phyloP scores from a whole-genome alignment of 2,113 vertebrate species.

The Antechinus stuartii region DNA sequence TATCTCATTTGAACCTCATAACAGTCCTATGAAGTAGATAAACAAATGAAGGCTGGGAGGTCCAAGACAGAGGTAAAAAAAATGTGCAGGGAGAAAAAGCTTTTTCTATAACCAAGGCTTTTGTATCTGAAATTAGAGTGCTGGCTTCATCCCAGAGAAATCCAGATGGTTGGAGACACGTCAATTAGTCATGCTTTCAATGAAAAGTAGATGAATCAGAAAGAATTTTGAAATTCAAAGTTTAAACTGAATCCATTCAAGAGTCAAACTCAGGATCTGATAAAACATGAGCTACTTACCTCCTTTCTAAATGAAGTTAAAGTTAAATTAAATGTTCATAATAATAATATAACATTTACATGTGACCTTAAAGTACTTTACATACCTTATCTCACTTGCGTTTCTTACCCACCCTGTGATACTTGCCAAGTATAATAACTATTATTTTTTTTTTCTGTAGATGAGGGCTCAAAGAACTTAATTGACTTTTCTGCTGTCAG shows the following conservation, averaged over 20 bases:
- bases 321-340: not conserved
- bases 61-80: not conserved
- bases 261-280: not conserved
- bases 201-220: not conserved
- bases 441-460: not conserved
- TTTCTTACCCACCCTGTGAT: not conserved
- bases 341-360: not conserved
- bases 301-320: not conserved
- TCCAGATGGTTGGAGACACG: not conserved
- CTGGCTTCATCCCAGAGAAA: not conserved
- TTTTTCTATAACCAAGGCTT: not conserved
- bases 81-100: not conserved
- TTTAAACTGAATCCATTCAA: not conserved
- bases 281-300: not conserved
- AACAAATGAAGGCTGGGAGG: not conserved
- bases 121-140: not conserved
- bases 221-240: not conserved
- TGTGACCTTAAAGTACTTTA: not conserved
- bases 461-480: not conserved
- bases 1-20: not conserved
- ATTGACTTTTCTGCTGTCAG: not conserved
- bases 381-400: not conserved
- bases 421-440: not conserved
- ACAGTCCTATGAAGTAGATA: not conserved
- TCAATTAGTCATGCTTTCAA: not conserved